Percentiles rank a stretch among this genome's conserved stretches.
phyloP scores from a whole-genome alignment of 2,797 vertebrate genomes.

The Lindbergichthys nudifrons region DNA sequence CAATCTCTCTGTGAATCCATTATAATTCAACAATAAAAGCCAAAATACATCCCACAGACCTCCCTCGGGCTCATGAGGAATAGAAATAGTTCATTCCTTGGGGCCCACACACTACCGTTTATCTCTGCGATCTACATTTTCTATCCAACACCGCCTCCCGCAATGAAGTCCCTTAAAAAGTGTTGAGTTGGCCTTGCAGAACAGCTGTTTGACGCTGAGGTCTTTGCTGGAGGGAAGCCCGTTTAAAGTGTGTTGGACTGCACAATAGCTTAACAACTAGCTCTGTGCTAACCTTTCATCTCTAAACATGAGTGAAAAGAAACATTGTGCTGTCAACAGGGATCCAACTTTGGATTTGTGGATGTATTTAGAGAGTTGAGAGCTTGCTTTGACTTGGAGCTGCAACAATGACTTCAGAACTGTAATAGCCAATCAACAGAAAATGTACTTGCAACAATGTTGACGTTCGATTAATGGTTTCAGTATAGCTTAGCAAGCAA shows the following conservation, averaged over 20 bases:
- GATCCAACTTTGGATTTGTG: background rate
- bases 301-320: background rate
- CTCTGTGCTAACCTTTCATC: conserved; percentile 15
- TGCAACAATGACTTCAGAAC: background rate
- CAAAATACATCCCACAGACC: conserved; percentile 53
- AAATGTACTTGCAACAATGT: background rate
- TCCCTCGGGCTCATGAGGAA: conserved; percentile 41
- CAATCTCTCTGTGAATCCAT: conserved; percentile 67
- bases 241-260: conserved; percentile 29
- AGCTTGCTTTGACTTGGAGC: background rate
- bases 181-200: conserved; percentile 22
- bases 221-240: conserved; percentile 15
- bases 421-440: background rate
- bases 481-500: background rate
- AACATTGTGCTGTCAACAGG: conserved; percentile 7
- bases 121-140: conserved; percentile 47
- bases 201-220: conserved; percentile 24
- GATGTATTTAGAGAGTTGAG: background rate
- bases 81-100: conserved; percentile 39
- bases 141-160: conserved; percentile 40
- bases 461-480: background rate
- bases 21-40: conserved; percentile 76
- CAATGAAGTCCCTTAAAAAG: conserved; percentile 27
- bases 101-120: conserved; percentile 30
- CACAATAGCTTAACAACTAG: conserved; percentile 26